Evolutionary conservation across 2,113 vertebrate species (phyloP), one percentile per base, ranked within the genome.

Genomic region (Callocephalon fimbriatum): DNA sequence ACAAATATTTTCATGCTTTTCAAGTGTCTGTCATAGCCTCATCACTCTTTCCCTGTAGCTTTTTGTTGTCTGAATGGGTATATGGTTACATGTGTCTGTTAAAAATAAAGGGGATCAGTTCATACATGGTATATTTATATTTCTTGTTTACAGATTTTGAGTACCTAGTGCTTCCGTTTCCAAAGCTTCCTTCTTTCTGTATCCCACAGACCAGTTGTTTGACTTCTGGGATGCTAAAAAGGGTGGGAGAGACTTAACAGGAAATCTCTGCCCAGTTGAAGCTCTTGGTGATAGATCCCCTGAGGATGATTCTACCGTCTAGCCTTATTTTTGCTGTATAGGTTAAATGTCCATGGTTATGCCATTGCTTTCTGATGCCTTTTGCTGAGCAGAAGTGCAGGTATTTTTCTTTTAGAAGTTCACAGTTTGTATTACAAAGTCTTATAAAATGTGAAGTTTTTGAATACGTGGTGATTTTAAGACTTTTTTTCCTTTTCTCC

Each of bases 11-110:
- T 63, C 97, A 97, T 98, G 96, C 93, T 96, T 97, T 95, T 93
- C 81, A 93, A 97, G 76, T 97, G 93, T 97, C 94, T 95, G 92
- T 97, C 96, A 90, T 95, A 84, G 93, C 93, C 92, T 97, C 95
- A 96, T 95, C 96, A 51, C 92, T 95, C 72, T 96, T 93, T 93
- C 76, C 95, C 95, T 98, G 95, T 92, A 97, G 95, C 95, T 96
- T 94, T 97, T 96, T 96, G 95, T 97, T 97, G 97, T 97, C 97
- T 97, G 91, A 94, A 96, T 86, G 96, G 95, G 91, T 96, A 84
- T 96, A 91, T 91, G 95, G 95, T 96, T 96, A 97, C 88, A 76
- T 90, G 82, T 97, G 92, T 97, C 94, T 96, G 94, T 97, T 96
- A 70, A 89, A 79, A 94, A 80, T 85, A 59, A 96, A 96, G 85